Evolutionary conservation across 2,113 vertebrate genomes (phyloP).

Genomic region (Chauna torquata): DNA sequence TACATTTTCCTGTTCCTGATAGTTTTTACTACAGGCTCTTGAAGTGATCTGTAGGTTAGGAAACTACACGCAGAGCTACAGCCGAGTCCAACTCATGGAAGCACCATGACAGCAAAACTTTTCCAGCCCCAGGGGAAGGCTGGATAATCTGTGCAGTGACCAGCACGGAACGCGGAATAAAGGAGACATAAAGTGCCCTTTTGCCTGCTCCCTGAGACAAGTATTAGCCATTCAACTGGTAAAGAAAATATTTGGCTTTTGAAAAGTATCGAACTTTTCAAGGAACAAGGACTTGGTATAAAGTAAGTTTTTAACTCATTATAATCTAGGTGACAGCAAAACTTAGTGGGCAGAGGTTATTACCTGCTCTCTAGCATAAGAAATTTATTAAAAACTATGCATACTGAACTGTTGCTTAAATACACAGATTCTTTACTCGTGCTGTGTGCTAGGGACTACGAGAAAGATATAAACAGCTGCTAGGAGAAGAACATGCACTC

Average conservation of each 20-base stretch:
- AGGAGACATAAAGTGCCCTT: fast-evolving
- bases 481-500: too few species aligned
- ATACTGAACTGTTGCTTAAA: background rate
- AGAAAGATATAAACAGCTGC: background rate
- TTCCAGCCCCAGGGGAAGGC: background rate
- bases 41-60: background rate
- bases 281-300: too few species aligned
- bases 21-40: background rate
- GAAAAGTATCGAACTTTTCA: background rate
- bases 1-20: background rate
- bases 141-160: fast-evolving
- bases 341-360: background rate
- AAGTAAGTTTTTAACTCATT: background rate
- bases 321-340: background rate
- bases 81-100: too few species aligned
- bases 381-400: too few species aligned
- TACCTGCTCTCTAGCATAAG: background rate
- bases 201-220: background rate
- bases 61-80: too few species aligned
- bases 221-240: background rate
- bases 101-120: fast-evolving
- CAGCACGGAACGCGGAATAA: background rate
- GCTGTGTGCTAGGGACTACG: background rate
- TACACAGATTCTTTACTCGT: too few species aligned
- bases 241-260: background rate